phyloP scores from a whole-genome alignment of 2,888 invertebrate species.

The Colostygia pectinataria region DNA sequence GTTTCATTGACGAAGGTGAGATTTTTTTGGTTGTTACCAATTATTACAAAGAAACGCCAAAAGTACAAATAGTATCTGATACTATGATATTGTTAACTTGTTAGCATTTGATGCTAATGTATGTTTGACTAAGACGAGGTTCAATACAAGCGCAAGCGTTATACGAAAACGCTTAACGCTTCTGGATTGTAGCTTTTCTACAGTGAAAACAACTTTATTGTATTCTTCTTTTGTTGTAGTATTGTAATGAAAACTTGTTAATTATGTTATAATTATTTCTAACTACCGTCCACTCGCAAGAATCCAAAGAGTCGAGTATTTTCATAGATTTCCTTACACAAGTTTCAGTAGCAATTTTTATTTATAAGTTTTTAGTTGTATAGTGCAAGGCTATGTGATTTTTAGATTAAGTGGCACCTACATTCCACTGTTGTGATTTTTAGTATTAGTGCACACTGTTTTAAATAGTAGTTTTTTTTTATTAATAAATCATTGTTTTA shows the following conservation, averaged over 20 bases:
- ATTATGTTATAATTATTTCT: slow-evolving; percentile 28
- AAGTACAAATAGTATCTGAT: slow-evolving; percentile 33
- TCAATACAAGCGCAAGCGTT: neutral
- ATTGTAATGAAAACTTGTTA: too few species aligned
- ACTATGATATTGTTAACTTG: slow-evolving; percentile 17
- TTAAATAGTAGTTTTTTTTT: slow-evolving; percentile 39
- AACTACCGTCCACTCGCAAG: slow-evolving; percentile 47
- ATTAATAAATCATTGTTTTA: slow-evolving; percentile 29
- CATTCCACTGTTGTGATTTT: slow-evolving; percentile 80
- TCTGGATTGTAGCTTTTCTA: neutral
- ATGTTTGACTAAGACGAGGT: slow-evolving; percentile 1
- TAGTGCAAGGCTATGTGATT: slow-evolving; percentile 75
- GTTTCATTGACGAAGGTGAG: neutral
- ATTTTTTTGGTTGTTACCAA: slow-evolving; percentile 1
- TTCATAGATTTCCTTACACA: slow-evolving; percentile 48
- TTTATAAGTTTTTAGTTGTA: slow-evolving; percentile 44
- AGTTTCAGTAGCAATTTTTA: slow-evolving; percentile 46
- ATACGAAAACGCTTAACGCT: neutral
- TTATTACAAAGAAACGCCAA: slow-evolving; percentile 1
- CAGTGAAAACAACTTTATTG: neutral
- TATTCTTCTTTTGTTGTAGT: neutral
- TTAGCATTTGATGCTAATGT: slow-evolving; percentile 42
- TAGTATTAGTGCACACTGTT: slow-evolving; percentile 58
- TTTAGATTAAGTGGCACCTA: slow-evolving; percentile 71
- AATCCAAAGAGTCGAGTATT: slow-evolving; percentile 65